Conservation (phyloP, 2,888 invertebrate species). For the Plagodis dolabraria region DNA sequence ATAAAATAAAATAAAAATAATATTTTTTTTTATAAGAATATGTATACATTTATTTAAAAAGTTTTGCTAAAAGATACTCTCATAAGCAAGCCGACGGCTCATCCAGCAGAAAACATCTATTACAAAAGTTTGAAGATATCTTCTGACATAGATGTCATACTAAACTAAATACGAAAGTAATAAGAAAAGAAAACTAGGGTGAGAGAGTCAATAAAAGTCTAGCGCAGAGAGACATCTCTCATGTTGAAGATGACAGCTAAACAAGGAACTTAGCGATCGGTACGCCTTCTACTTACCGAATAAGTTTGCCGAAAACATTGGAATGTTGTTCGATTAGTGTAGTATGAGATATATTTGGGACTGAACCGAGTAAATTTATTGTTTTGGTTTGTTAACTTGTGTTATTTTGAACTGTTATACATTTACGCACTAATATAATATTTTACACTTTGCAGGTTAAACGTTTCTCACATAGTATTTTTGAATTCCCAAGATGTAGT, state of each 20-base stretch:
- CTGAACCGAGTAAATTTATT: too few species aligned
- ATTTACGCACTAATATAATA: too few species aligned
- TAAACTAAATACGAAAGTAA: slow-evolving; percentile 23
- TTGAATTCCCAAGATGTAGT: too few species aligned
- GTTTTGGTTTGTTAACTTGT: too few species aligned
- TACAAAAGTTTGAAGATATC: slow-evolving; percentile 18
- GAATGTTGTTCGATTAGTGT: slow-evolving; percentile 15
- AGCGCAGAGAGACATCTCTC: slow-evolving; percentile 17
- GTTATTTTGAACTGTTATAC: too few species aligned
- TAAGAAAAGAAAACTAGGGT: slow-evolving; percentile 22
- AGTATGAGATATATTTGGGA: not conserved
- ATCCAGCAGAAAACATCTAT: slow-evolving; percentile 5
- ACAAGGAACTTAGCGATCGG: slow-evolving; percentile 23
- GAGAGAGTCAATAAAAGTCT: slow-evolving; percentile 29
- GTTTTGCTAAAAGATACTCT: too few species aligned
- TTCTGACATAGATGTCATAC: slow-evolving; percentile 11
- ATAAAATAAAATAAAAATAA: too few species aligned
- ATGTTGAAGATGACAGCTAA: slow-evolving; percentile 24
- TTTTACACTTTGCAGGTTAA: too few species aligned
- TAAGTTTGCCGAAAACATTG: slow-evolving; percentile 24
- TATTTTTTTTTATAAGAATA: too few species aligned
- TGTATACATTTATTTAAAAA: too few species aligned
- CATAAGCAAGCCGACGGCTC: not conserved
- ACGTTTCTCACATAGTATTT: too few species aligned
- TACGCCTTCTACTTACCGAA: slow-evolving; percentile 17